Conservation (phyloP, 2,797 vertebrate species). For the Paedocypris micromegethes region DNA sequence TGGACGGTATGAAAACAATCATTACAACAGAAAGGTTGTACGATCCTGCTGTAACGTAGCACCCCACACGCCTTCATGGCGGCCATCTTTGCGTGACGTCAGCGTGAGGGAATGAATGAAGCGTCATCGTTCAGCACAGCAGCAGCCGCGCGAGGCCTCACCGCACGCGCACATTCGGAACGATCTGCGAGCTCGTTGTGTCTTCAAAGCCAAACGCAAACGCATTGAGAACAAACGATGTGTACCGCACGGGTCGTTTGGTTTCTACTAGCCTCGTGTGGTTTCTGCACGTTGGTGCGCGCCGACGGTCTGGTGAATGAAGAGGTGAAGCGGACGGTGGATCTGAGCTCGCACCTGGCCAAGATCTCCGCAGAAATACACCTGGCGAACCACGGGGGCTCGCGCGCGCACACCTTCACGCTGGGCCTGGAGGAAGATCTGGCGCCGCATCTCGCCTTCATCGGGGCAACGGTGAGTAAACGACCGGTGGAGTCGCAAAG, state of each 20-base stretch:
- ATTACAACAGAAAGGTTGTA: too few species aligned
- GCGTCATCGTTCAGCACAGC: constrained; percentile 69
- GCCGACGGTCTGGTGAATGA: constrained; percentile 78
- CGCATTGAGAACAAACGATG: neutral
- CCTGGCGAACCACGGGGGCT: constrained; percentile 73
- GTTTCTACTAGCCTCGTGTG: constrained; percentile 43
- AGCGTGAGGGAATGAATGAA: constrained; percentile 59
- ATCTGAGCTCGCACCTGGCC: constrained; percentile 88
- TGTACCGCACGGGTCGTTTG: neutral
- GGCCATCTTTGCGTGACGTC: constrained; percentile 49
- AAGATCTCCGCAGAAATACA: constrained; percentile 85
- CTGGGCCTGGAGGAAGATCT: constrained; percentile 83
- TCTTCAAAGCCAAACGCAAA: neutral
- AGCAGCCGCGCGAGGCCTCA: constrained; percentile 59
- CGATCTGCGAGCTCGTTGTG: neutral
- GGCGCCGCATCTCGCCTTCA: constrained; percentile 78
- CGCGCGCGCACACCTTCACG: constrained; percentile 72
- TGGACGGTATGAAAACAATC: too few species aligned
- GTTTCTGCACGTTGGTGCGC: constrained; percentile 39
- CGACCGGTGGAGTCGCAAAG: too few species aligned
- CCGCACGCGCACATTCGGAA: neutral
- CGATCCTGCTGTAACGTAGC: too few species aligned
- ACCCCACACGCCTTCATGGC: neutral
- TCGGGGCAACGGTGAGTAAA: constrained; percentile 83
- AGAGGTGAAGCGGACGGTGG: constrained; percentile 86